These are phyloP conservation scores for Oryzaephilus surinamensis DNA, from an alignment of 1,140 invertebrate genomes.

Conservation along the genomic window DNA sequence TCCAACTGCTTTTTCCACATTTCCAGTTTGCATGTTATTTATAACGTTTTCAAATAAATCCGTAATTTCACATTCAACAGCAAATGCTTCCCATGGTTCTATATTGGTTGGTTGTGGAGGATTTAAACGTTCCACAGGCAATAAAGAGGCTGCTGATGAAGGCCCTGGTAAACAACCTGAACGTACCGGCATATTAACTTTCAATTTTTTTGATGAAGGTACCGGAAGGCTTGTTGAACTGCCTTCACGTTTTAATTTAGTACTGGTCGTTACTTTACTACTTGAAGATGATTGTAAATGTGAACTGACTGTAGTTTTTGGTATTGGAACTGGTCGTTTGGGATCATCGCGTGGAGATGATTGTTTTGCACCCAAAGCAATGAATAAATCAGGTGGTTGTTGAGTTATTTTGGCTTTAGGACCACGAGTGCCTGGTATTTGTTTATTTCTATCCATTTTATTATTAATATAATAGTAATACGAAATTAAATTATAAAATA, in stretches of 20 bases:
- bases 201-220: conserved; percentile 44
- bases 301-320: conserved; percentile 39
- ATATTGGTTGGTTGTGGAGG: too few relatives aligned
- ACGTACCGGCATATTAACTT: conserved; percentile 30
- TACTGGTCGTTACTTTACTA: conserved; percentile 17
- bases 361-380: conserved; percentile 47
- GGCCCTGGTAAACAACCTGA: conserved; percentile 27
- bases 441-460: conserved; percentile 47
- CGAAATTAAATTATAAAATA: too few relatives aligned
- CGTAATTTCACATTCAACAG: conserved; percentile 47
- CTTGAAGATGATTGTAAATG: conserved; percentile 35
- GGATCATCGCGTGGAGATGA: conserved; percentile 40
- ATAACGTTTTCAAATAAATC: conserved; percentile 49
- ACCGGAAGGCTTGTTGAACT: conserved; percentile 27
- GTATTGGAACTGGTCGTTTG: conserved; percentile 42
- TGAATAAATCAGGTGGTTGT: conserved; percentile 49
- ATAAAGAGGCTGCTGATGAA: conserved; percentile 32
- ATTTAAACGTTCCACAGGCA: conserved; percentile 18
- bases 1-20: conserved; percentile 46
- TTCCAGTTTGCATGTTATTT: conserved; percentile 46
- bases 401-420: conserved; percentile 52
- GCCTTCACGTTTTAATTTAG: conserved; percentile 28
- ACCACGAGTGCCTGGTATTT: conserved; percentile 38
- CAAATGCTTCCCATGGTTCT: conserved; percentile 47
- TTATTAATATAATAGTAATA: background rate